Percentiles rank a stretch among this genome's conserved stretches.
phyloP scores from a whole-genome alignment of 2,888 invertebrate species.

The Ametastegia equiseti region DNA sequence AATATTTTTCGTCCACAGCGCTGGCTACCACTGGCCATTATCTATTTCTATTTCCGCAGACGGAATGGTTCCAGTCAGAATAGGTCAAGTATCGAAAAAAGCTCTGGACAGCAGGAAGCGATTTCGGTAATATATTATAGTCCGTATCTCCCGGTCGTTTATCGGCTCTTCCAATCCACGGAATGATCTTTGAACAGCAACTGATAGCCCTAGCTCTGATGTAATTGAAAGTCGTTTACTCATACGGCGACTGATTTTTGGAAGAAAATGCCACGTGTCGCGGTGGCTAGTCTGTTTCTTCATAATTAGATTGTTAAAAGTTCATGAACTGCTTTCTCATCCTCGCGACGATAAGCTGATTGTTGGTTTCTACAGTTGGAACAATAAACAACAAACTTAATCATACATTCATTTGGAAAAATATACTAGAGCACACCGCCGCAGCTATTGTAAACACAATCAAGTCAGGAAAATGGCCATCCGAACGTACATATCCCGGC shows the following conservation, averaged over 20 bases:
- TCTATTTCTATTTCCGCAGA: conserved; percentile 28
- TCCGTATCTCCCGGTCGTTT: conserved; percentile 2
- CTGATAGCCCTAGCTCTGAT: conserved; percentile 36
- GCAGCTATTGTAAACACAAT: not conserved
- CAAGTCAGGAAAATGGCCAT: not conserved
- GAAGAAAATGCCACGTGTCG: too few relatives aligned
- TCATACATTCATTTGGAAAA: too few relatives aligned
- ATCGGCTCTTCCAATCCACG: conserved; percentile 14
- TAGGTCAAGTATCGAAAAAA: conserved; percentile 22
- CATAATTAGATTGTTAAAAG: too few relatives aligned
- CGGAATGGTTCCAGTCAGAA: not conserved
- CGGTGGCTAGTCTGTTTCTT: too few relatives aligned
- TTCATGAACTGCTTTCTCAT: too few relatives aligned
- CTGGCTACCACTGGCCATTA: conserved; percentile 1
- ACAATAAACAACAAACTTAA: too few relatives aligned
- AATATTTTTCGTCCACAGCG: not conserved
- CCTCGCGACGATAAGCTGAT: not conserved
- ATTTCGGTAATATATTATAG: conserved; percentile 15
- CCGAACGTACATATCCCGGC: not conserved
- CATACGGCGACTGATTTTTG: not conserved
- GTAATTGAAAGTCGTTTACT: conserved; percentile 15
- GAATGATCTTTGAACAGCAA: conserved; percentile 6
- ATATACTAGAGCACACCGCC: too few relatives aligned
- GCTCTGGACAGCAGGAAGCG: conserved; percentile 10
- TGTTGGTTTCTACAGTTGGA: not conserved